Base-by-base conservation (phyloP, 2,888 invertebrate genomes). In the Corbicula japonica region DNA sequence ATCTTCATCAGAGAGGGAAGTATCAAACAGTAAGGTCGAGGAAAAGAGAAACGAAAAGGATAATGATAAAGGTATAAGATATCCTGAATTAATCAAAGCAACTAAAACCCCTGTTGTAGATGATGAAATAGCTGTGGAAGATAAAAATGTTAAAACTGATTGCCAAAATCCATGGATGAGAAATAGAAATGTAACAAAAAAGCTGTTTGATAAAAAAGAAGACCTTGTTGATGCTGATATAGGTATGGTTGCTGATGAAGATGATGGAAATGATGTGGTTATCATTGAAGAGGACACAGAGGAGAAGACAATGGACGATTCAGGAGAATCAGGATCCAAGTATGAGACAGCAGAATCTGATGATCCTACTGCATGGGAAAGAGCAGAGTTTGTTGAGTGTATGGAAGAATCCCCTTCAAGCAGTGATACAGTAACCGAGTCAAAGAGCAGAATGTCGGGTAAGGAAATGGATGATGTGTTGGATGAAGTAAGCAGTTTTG, bases 291-390 rank as follows among this genome's bases (percentile, higher is more conserved):
- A 46, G 2, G 26, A 48, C 26, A 26, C 26, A 38, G 54, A 54
- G 6, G 66, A 52, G 8, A 66, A 54, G 35, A 66, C 28, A 38
- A 66, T 66, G 66, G 66, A 66, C 26, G 66, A 66, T 66, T 66
- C 66, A 18, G 41, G 41, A 41, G 66, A 66, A 50, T 54, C 54
- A 18, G 66, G 66, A 21, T 74, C 65, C 30, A 66, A 58, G 58
- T 66, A 65, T 60, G 73, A 74, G 60, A 66, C 60, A 18, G 60
- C 50, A 35, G 70, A 70, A 50, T 60, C 70, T 35, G 60, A 60
- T 66, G 73, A 74, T 48, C 73, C 73, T 28, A 34, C 66, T 26
- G 60, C 35, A 15, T 74, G 73, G 73, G 73, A 74, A 50, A 74
- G 48, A 23, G 26, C 62, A 26, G 63, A 62, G 54, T 48, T 66